Evolutionary conservation across 2,113 vertebrate genomes (phyloP).

Genomic region (Proteles cristata): DNA sequence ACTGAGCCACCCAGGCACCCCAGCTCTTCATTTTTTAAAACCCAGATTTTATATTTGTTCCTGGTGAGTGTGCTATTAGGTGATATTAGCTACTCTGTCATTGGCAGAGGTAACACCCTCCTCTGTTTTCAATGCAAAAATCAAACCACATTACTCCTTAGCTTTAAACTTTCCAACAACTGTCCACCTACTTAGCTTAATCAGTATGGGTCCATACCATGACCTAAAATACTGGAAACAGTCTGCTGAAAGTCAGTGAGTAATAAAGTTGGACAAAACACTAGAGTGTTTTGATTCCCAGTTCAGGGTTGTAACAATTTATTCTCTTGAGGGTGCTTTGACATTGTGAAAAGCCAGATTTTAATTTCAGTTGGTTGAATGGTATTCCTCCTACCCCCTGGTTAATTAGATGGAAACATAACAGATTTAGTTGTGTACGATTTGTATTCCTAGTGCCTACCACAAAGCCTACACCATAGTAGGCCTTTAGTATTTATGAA

Average conservation of each 20-base stretch:
- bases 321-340: background rate
- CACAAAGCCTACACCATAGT: background rate
- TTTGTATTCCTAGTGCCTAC: background rate
- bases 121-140: background rate
- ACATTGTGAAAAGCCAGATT: background rate
- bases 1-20: no score
- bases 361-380: background rate
- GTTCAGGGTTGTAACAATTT: background rate
- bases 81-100: background rate
- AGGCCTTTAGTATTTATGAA: background rate
- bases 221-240: background rate
- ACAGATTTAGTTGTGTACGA: background rate
- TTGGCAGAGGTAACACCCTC: background rate
- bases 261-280: background rate
- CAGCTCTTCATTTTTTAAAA: background rate
- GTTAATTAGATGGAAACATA: background rate
- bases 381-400: background rate
- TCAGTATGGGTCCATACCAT: background rate
- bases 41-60: background rate
- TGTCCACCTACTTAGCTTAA: background rate
- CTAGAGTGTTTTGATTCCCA: background rate
- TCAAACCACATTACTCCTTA: background rate
- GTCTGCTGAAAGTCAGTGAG: background rate
- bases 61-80: background rate
- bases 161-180: background rate